Evolutionary conservation across 2,797 vertebrate genomes (phyloP).

Genomic region (Denticeps clupeoides): DNA sequence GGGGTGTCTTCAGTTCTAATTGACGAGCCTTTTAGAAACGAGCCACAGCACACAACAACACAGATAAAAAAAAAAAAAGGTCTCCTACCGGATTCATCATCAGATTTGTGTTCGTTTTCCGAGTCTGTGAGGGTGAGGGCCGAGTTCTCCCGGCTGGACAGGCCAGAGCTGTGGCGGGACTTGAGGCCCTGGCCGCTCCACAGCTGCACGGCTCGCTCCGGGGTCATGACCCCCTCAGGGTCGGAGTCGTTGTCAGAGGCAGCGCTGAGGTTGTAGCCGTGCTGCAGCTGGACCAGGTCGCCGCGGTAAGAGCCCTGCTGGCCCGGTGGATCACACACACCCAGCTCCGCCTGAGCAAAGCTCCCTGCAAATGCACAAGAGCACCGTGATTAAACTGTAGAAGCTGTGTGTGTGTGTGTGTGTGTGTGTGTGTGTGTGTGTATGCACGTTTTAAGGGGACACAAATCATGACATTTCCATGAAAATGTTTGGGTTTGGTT

Average conservation of each 20-base stretch:
- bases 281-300: slow-evolving; percentile 67
- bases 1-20: too few species aligned
- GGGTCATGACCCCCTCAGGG: slow-evolving; percentile 70
- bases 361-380: slow-evolving; percentile 38
- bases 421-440: neutral
- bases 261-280: slow-evolving; percentile 63
- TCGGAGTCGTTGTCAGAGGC: slow-evolving; percentile 72
- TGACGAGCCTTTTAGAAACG: too few species aligned
- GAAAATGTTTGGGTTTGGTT: too few species aligned
- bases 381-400: neutral
- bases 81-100: slow-evolving; percentile 74
- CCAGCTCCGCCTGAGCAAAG: slow-evolving; percentile 73
- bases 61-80: too few species aligned
- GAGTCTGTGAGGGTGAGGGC: slow-evolving; percentile 79
- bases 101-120: slow-evolving; percentile 77
- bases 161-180: slow-evolving; percentile 68
- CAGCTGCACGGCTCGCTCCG: slow-evolving; percentile 68
- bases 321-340: slow-evolving; percentile 65
- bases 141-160: slow-evolving; percentile 76
- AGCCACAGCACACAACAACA: too few species aligned
- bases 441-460: neutral
- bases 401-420: neutral
- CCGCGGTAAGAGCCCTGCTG: neutral
- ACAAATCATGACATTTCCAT: too few species aligned
- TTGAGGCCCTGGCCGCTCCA: slow-evolving; percentile 69